Conservation (phyloP, 2,113 vertebrate species). For the Castor canadensis region DNA sequence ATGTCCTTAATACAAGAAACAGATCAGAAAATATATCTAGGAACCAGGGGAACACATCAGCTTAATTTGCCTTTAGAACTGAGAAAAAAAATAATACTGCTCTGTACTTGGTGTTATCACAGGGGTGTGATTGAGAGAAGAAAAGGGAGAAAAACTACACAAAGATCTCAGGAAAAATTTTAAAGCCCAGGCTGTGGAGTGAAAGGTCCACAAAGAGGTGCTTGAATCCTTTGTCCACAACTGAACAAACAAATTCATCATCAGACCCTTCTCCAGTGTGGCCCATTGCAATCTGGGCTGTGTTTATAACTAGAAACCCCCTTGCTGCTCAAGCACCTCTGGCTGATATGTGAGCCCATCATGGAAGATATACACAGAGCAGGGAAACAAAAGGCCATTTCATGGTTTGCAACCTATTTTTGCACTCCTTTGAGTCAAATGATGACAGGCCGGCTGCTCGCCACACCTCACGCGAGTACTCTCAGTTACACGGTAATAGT, state of each 20-base stretch:
- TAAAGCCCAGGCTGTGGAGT: slow-evolving; percentile 33
- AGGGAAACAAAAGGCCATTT: slow-evolving; percentile 59
- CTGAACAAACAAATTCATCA: slow-evolving; percentile 71
- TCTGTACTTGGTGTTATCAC: slow-evolving; percentile 1
- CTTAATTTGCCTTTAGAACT: slow-evolving; percentile 20
- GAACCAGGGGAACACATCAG: slow-evolving; percentile 1
- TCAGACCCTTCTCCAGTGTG: slow-evolving; percentile 27
- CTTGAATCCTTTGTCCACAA: slow-evolving; percentile 68
- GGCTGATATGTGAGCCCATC: slow-evolving; percentile 27
- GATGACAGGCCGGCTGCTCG: background rate
- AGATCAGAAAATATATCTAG: slow-evolving; percentile 39
- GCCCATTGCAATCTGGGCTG: background rate
- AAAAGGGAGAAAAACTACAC: slow-evolving; percentile 22
- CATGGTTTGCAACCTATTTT: slow-evolving; percentile 10
- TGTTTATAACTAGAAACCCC: slow-evolving; percentile 39
- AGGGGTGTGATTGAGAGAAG: background rate
- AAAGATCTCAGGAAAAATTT: slow-evolving; percentile 42
- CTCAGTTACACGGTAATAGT: background rate
- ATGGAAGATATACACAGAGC: background rate
- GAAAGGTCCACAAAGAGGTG: slow-evolving; percentile 73
- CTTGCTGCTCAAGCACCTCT: slow-evolving; percentile 35
- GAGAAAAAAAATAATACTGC: slow-evolving; percentile 24
- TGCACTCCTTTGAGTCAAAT: background rate
- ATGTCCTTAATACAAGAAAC: slow-evolving; percentile 13
- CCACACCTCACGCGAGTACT: background rate